A percentile compares a stretch with the other conserved stretches of the same genome.
Conservation (phyloP, 1,140 invertebrate species). For the Mizuhopecten yessoensis region DNA sequence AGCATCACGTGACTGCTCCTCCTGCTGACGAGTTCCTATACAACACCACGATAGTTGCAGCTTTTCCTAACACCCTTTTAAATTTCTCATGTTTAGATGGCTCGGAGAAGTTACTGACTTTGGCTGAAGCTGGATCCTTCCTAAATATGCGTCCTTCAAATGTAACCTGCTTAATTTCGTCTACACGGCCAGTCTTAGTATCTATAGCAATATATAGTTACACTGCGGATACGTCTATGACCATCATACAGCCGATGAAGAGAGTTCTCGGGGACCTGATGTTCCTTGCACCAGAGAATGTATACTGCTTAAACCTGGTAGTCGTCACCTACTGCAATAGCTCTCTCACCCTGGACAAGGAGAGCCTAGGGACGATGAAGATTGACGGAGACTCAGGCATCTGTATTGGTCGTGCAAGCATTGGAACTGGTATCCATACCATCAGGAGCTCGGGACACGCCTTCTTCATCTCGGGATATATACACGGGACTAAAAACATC, state of each 20-base stretch:
- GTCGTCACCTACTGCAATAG: background rate
- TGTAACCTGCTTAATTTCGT: background rate
- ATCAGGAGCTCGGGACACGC: background rate
- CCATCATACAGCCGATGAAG: background rate
- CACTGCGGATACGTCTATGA: background rate
- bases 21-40: background rate
- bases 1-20: background rate
- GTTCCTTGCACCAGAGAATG: background rate
- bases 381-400: background rate
- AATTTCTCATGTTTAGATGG: background rate
- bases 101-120: background rate
- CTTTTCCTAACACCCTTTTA: background rate
- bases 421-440: background rate
- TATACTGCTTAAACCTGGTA: background rate
- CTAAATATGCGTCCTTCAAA: background rate
- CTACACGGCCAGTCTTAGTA: background rate
- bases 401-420: background rate
- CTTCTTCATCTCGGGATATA: slow-evolving; percentile 5
- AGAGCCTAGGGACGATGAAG: background rate
- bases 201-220: background rate
- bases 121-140: background rate
- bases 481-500: background rate
- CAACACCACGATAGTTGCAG: background rate
- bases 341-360: background rate
- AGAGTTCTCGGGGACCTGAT: background rate